phyloP scores from a whole-genome alignment of 2,113 vertebrate species.

The Ondatra zibethicus region DNA sequence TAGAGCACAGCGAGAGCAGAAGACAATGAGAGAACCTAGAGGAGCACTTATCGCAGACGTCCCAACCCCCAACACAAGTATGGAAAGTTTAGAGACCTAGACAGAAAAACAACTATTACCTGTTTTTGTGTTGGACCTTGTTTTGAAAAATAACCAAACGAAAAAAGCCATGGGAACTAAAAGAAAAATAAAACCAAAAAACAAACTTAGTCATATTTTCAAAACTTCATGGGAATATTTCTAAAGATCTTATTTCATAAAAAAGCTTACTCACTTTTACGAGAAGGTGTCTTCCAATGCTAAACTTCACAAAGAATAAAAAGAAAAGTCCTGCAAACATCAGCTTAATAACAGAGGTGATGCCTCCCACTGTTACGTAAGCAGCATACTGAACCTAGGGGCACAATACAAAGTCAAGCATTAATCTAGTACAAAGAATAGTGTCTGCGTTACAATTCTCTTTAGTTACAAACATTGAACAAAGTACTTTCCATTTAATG shows the following conservation, averaged over 20 bases:
- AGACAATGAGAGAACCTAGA: background rate
- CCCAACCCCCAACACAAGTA: background rate
- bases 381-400: slow-evolving; percentile 94
- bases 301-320: slow-evolving; percentile 93
- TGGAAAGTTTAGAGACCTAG: background rate
- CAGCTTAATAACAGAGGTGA: slow-evolving; percentile 91
- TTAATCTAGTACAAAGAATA: background rate
- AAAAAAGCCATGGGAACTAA: slow-evolving; percentile 96
- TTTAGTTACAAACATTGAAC: background rate
- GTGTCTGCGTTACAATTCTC: background rate
- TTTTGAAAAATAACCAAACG: slow-evolving; percentile 92
- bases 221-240: background rate
- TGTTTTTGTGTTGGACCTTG: slow-evolving; percentile 95
- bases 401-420: background rate
- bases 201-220: slow-evolving; percentile 39
- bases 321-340: slow-evolving; percentile 95
- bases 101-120: slow-evolving; percentile 85
- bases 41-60: background rate
- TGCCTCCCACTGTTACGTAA: slow-evolving; percentile 90
- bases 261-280: slow-evolving; percentile 90
- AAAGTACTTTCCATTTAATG: background rate
- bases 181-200: slow-evolving; percentile 2
- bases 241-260: slow-evolving; percentile 38
- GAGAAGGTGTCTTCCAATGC: slow-evolving; percentile 94
- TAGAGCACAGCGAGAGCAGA: background rate